Evolutionary conservation across 2,113 vertebrate genomes (phyloP).

Genomic region (Percina caprodes): DNA sequence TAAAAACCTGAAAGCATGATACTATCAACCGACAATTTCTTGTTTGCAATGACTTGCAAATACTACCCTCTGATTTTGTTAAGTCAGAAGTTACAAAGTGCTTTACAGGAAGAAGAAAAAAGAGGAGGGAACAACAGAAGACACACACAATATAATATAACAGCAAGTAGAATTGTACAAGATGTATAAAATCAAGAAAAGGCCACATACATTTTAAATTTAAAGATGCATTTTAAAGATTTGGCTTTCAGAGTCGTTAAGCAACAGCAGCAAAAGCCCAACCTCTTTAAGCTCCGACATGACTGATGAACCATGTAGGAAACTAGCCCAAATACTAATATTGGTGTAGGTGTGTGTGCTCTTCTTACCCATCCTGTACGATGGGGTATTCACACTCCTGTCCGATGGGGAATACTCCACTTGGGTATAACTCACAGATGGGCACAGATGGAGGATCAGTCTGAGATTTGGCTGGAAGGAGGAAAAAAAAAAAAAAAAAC

Average conservation of each 20-base stretch:
- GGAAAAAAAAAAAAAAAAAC: constrained; percentile 63
- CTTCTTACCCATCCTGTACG: constrained; percentile 90
- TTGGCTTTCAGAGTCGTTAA: background rate
- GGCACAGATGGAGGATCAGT: constrained; percentile 95
- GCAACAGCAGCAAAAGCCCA: background rate
- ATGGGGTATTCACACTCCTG: constrained; percentile 95
- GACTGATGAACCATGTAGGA: background rate
- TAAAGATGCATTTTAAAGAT: too few relatives aligned
- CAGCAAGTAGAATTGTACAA: background rate
- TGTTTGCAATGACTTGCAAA: background rate
- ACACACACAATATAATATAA: background rate
- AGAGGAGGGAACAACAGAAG: background rate
- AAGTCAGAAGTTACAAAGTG: background rate
- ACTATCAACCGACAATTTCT: background rate
- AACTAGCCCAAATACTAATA: background rate
- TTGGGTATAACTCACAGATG: constrained; percentile 93
- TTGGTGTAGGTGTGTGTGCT: background rate
- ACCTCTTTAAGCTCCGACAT: background rate
- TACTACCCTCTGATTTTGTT: background rate
- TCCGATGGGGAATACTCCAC: constrained; percentile 89
- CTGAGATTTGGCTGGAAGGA: constrained; percentile 90
- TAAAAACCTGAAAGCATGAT: background rate
- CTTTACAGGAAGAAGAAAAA: background rate
- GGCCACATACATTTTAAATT: background rate
- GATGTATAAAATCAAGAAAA: background rate